Conservation (phyloP, 2,113 vertebrate genomes). For the Scatophagus argus region DNA sequence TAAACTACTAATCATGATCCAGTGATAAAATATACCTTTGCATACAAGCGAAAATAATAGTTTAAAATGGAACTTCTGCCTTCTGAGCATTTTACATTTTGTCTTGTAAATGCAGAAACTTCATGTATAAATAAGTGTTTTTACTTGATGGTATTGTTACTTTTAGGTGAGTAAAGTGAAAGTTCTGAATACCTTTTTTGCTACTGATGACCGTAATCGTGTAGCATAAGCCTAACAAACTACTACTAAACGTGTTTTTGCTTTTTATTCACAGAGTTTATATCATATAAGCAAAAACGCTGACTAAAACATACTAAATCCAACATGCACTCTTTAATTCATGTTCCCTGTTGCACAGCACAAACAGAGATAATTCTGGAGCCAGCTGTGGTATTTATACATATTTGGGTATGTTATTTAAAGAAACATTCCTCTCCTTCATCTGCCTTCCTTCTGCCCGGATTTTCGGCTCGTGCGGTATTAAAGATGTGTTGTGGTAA, state of each 20-base stretch:
- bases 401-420: conserved; percentile 44
- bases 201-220: no score
- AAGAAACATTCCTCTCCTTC: conserved; percentile 20
- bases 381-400: conserved; percentile 24
- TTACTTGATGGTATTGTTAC: background rate
- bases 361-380: conserved; percentile 6
- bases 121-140: no score
- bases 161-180: background rate
- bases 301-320: background rate
- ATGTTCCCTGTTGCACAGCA: background rate
- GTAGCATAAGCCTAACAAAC: background rate
- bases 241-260: background rate
- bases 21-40: no score
- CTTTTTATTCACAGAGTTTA: background rate
- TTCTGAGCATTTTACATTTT: no score
- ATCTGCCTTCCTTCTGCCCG: conserved; percentile 22
- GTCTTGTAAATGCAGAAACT: background rate
- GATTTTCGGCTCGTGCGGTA: conserved; percentile 36
- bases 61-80: no score
- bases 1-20: no score
- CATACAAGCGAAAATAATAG: no score
- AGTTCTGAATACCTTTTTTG: background rate
- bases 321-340: background rate
- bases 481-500: conserved; percentile 38
- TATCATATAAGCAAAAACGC: background rate